phyloP scores from a whole-genome alignment of 2,113 vertebrate species.

The Xenotilapia caudafasciata region DNA sequence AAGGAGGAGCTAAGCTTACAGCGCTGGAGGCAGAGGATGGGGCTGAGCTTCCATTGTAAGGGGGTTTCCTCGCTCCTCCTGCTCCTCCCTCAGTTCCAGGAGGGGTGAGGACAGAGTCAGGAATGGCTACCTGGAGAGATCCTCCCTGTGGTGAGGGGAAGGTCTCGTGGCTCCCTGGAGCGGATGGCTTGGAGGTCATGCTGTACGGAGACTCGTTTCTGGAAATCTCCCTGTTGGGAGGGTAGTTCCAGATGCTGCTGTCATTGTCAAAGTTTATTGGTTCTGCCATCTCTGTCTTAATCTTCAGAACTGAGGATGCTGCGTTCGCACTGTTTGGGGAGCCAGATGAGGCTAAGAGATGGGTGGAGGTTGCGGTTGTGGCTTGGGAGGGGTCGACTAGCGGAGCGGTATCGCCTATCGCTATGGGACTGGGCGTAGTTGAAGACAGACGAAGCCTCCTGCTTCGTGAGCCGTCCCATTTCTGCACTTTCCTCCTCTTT shows the following conservation, averaged over 20 bases:
- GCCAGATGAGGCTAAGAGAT: constrained; percentile 78
- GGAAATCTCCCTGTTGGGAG: constrained; percentile 97
- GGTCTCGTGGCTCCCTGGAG: constrained; percentile 77
- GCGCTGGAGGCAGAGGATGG: constrained; percentile 67
- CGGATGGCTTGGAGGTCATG: constrained; percentile 94
- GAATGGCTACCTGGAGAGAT: constrained; percentile 88
- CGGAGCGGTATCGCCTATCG: constrained; percentile 72
- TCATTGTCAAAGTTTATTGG: constrained; percentile 99
- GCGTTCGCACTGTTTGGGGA: constrained; percentile 76
- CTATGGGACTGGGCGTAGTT: constrained; percentile 78
- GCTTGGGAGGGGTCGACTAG: constrained; percentile 81
- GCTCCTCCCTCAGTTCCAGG: constrained; percentile 86
- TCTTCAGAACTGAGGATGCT: constrained; percentile 87
- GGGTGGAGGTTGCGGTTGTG: constrained; percentile 75
- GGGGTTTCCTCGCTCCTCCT: constrained; percentile 81
- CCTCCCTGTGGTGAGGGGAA: constrained; percentile 88
- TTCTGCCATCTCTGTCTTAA: constrained; percentile 98
- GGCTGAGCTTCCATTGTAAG: constrained; percentile 72
- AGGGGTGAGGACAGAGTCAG: constrained; percentile 95
- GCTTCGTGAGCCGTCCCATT: constrained; percentile 82
- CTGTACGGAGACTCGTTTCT: constrained; percentile 97
- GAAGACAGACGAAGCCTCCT: constrained; percentile 81
- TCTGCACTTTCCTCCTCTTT: constrained; percentile 95
- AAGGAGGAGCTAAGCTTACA: constrained; percentile 77
- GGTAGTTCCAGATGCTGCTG: constrained; percentile 99